Conservation (phyloP, 1,140 invertebrate genomes). For the Probaryconus sp. region DNA sequence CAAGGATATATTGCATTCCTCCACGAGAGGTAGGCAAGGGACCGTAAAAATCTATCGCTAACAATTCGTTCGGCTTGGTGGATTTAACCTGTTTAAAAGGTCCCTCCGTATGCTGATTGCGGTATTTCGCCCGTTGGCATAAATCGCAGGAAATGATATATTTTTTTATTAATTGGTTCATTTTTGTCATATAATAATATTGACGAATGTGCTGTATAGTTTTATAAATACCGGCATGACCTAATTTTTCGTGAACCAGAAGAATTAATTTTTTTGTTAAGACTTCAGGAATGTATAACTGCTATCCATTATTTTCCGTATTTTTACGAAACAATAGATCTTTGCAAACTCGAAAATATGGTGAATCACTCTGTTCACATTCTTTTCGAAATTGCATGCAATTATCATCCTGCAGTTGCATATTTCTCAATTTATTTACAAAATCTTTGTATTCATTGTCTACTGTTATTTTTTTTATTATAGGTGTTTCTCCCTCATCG, state of each 20-base stretch:
- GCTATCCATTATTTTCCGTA: not conserved
- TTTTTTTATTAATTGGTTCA: slow-evolving; percentile 43
- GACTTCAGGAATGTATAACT: slow-evolving; percentile 2
- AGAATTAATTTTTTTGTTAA: slow-evolving; percentile 1
- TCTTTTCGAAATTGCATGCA: too few relatives aligned
- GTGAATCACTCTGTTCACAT: too few relatives aligned
- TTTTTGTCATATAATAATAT: slow-evolving; percentile 56
- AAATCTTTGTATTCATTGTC: too few relatives aligned
- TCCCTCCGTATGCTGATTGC: slow-evolving; percentile 12
- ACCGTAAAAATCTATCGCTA: slow-evolving; percentile 63
- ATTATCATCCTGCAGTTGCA: too few relatives aligned
- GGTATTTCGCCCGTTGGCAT: too few relatives aligned
- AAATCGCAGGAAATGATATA: slow-evolving; percentile 14
- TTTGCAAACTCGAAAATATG: not conserved
- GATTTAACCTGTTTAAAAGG: slow-evolving; percentile 31
- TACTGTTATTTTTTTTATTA: not conserved
- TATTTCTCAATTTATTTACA: too few relatives aligned
- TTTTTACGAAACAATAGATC: slow-evolving; percentile 3
- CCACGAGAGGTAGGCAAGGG: slow-evolving; percentile 49
- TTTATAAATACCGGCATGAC: slow-evolving; percentile 64
- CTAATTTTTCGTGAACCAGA: slow-evolving; percentile 57
- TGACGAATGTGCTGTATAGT: slow-evolving; percentile 55
- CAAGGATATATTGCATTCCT: too few relatives aligned
- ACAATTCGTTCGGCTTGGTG: slow-evolving; percentile 51
- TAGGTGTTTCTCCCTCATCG: too few relatives aligned